A percentile compares a stretch with the other conserved stretches of the same genome.
Evolutionary conservation across 2,888 invertebrate species (phyloP).

Genomic region (Drosophila cracens): DNA sequence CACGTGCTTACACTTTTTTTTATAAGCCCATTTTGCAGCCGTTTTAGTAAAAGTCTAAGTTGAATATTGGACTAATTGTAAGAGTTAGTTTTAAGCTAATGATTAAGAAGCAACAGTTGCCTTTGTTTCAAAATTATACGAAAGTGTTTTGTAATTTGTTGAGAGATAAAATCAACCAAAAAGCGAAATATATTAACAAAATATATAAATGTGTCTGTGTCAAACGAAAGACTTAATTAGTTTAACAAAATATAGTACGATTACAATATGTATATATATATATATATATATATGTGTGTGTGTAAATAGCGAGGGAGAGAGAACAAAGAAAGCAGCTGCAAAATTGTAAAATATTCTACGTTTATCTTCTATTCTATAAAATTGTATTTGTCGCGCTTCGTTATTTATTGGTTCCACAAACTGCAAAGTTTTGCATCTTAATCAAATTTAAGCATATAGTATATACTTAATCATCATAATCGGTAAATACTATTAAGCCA

Average conservation of each 20-base stretch:
- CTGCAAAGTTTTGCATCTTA: constrained; percentile 38
- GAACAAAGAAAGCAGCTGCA: constrained; percentile 31
- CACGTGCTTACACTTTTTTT: neutral
- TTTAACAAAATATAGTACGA: constrained; percentile 42
- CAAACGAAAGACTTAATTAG: constrained; percentile 64
- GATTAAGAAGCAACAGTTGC: constrained; percentile 11
- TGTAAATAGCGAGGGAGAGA: constrained; percentile 44
- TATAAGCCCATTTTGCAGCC: neutral
- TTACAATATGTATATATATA: constrained; percentile 6
- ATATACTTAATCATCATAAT: constrained; percentile 27
- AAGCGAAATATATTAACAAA: constrained; percentile 23
- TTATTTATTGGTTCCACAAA: constrained; percentile 63
- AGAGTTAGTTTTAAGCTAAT: constrained; percentile 5
- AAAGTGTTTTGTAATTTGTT: constrained; percentile 10
- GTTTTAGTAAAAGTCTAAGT: neutral
- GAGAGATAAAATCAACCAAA: constrained; percentile 32
- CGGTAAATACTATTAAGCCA: constrained; percentile 35
- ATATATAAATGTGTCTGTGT: constrained; percentile 32
- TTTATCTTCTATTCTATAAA: constrained; percentile 12
- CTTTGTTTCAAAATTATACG: constrained; percentile 14
- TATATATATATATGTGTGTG: neutral
- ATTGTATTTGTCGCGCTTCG: constrained; percentile 51
- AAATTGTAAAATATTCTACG: constrained; percentile 35
- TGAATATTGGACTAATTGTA: constrained; percentile 4
- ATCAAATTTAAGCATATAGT: constrained; percentile 29